Conservation (phyloP, 2,888 invertebrate species). For the Melieria omissa region DNA sequence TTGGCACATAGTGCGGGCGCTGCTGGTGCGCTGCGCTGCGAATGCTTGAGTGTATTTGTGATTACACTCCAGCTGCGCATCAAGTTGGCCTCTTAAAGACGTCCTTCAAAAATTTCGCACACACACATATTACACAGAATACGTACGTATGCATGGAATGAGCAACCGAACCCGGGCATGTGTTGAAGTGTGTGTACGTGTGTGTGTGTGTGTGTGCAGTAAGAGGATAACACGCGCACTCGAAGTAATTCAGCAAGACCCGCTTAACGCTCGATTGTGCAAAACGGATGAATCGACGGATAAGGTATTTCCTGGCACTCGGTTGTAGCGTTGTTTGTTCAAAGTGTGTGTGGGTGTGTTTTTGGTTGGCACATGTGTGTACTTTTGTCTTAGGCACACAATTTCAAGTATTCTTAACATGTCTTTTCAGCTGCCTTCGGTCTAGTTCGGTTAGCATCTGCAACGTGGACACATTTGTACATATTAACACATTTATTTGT, state of each 20-base stretch:
- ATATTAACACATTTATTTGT: too few species aligned
- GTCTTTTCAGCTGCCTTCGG: slow-evolving; percentile 20
- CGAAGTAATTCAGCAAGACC: slow-evolving; percentile 3
- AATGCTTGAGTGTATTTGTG: slow-evolving; percentile 5
- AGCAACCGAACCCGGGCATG: too few species aligned
- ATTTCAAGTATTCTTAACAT: slow-evolving; percentile 33
- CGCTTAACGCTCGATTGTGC: slow-evolving; percentile 30
- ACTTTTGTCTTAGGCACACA: slow-evolving; percentile 21
- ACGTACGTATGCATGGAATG: too few species aligned
- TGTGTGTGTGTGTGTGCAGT: too few species aligned
- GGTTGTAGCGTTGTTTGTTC: too few species aligned
- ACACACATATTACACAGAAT: neutral
- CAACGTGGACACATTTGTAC: too few species aligned
- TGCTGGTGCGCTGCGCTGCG: too few species aligned
- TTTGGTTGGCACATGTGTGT: neutral
- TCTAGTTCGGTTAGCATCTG: too few species aligned
- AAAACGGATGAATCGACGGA: slow-evolving; percentile 29
- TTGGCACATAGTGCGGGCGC: too few species aligned
- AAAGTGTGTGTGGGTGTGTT: neutral
- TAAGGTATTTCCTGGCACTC: slow-evolving; percentile 20
- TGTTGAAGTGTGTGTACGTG: too few species aligned
- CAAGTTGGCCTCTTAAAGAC: too few species aligned
- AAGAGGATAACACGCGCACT: too few species aligned
- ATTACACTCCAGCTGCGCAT: slow-evolving; percentile 4
- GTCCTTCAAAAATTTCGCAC: neutral